Base-by-base conservation (phyloP, 2,113 vertebrate species). In the Canis aureus region DNA sequence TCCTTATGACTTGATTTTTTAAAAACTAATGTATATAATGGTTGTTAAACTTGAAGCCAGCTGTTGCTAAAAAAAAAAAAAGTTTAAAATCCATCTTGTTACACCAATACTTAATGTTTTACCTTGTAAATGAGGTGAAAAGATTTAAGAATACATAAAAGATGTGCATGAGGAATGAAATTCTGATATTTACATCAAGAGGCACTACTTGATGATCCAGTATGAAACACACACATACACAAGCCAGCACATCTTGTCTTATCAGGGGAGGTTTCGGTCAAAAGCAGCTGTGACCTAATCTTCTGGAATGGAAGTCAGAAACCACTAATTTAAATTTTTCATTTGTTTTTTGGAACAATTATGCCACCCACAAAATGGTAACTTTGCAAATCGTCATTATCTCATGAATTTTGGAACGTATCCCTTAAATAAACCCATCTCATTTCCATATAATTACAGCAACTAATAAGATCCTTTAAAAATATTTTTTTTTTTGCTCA, bases 391-490 rank as follows among this genome's bases (percentile, higher is more conserved):
- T 80, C 11, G 17, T 95, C 88, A 96, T 84, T 97, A 96, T 94
- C 94, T 53, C 85, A 86, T 94, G 97, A 98, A 98, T 98, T 92
- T 85, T 87, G 85, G 89, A 98, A 98, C 86, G 57, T 59, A 86
- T 51, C 35, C 94, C 80, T 98, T 97, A 96, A 98, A 98, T 96
- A 98, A 97, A 97, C 66, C 29, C 38, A 38, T 92, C 89, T 97
- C 64, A 97, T 96, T 97, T 98, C 84, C 97, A 97, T 96, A 89
- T 97, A 95, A 98, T 96, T 96, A 94, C 49, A 98, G 74, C 64
- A 89, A 89, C 79, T 67, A 80, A 87, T 49, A 82, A 97, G 22
- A 43, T 64, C 80, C 64, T 93, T 93, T 83, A 67, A 93, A 59
- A 35, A 71, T 29, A 73, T 20, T 12, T 22, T 78, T 76, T 76